Conservation (phyloP, 2,797 vertebrate genomes). For the Argentina silus region DNA sequence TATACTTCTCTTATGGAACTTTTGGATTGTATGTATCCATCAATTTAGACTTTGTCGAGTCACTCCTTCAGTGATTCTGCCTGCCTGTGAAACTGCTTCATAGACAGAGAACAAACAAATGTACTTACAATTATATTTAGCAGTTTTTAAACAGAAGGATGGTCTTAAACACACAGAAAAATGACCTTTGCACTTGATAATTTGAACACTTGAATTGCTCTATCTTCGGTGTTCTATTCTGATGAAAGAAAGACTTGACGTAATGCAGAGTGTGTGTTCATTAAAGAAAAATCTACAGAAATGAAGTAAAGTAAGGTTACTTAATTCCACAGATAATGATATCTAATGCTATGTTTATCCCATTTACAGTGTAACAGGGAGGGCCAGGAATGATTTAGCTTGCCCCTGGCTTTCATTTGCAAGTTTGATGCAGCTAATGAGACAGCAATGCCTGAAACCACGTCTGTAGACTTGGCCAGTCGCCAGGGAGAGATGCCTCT, state of each 20-base stretch:
- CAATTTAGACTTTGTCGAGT: no score
- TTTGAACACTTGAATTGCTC: not conserved
- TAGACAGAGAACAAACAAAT: no score
- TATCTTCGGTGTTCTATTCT: not conserved
- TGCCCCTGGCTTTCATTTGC: not conserved
- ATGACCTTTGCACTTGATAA: no score
- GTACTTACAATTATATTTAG: no score
- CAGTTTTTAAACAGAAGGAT: no score
- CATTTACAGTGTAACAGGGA: not conserved
- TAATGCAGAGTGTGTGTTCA: not conserved
- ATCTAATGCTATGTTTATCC: not conserved
- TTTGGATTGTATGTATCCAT: no score
- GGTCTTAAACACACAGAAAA: no score
- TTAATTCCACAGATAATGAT: not conserved
- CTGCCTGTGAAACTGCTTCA: no score
- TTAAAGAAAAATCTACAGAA: not conserved
- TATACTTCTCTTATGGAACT: no score
- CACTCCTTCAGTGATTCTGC: no score
- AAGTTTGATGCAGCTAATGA: constrained; percentile 1
- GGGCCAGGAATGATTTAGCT: not conserved
- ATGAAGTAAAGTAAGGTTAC: not conserved
- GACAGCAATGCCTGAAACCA: not conserved
- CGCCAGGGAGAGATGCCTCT: not conserved
- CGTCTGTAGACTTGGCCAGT: not conserved
- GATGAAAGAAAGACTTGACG: not conserved